Conservation (phyloP, 2,113 vertebrate species). For the Turdus rufiventris region DNA sequence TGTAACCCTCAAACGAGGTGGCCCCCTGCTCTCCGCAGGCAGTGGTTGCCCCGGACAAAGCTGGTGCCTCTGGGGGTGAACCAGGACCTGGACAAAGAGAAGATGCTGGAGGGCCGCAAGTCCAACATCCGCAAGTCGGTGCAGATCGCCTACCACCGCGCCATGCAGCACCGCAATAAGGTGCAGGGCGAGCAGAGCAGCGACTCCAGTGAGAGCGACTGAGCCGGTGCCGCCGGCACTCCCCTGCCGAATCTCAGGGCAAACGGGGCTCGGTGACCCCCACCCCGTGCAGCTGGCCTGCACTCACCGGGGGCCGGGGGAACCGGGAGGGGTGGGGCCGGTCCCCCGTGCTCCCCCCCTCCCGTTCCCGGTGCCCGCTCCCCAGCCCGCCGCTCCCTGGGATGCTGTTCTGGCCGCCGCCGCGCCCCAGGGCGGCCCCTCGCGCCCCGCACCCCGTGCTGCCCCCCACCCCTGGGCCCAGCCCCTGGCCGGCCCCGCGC, state of each 20-base stretch:
- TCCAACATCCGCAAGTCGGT: constrained; percentile 99
- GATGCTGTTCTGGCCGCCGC: not conserved
- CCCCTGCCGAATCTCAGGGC: constrained; percentile 68
- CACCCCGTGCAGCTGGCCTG: constrained; percentile 74
- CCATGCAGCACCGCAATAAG: constrained; percentile 98
- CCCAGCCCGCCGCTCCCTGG: not conserved
- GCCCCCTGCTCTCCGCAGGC: constrained; percentile 73
- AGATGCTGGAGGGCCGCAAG: constrained; percentile 97
- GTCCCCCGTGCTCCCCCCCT: not conserved
- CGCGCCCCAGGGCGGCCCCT: not conserved
- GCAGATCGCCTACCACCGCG: constrained; percentile 95
- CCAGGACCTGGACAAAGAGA: constrained; percentile 97
- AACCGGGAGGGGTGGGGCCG: not conserved
- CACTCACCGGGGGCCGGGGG: not conserved
- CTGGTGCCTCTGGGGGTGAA: constrained; percentile 95
- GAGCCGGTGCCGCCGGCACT: not conserved
- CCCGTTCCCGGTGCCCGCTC: not conserved
- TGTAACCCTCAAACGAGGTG: constrained; percentile 39
- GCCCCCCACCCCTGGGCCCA: not conserved
- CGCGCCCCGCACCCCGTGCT: not conserved
- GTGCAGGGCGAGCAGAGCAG: constrained; percentile 98
- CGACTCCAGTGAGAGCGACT: constrained; percentile 94
- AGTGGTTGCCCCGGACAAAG: constrained; percentile 97
- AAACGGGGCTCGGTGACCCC: constrained; percentile 65
- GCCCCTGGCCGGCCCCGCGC: not conserved